Evolutionary conservation across 1,140 invertebrate species (phyloP).

Genomic region (Zaprionus nigranus): DNA sequence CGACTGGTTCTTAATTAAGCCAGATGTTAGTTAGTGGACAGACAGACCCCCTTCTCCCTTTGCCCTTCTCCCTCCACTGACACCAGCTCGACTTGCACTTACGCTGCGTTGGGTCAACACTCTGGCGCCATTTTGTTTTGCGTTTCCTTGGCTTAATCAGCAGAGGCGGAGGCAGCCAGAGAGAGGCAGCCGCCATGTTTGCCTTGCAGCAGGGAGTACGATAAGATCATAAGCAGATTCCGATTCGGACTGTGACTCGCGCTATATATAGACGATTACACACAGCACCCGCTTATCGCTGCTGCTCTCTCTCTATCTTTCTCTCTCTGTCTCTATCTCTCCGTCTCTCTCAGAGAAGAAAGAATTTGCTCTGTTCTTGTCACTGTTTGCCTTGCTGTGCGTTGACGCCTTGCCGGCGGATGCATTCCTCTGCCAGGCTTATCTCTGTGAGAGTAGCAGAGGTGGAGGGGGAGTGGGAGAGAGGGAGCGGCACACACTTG

Average conservation of each 20-base stretch:
- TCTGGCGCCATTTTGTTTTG: slow-evolving; percentile 75
- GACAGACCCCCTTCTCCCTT: neutral
- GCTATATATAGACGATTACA: slow-evolving; percentile 47
- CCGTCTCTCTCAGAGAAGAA: slow-evolving; percentile 51
- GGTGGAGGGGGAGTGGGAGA: neutral
- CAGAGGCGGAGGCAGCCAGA: neutral
- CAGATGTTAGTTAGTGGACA: slow-evolving; percentile 53
- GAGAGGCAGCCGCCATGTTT: slow-evolving; percentile 44
- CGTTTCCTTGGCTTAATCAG: slow-evolving; percentile 72
- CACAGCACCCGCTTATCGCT: slow-evolving; percentile 47
- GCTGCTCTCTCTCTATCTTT: slow-evolving; percentile 30
- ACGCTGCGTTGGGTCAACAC: slow-evolving; percentile 62
- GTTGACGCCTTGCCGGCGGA: slow-evolving; percentile 61
- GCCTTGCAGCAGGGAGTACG: slow-evolving; percentile 48
- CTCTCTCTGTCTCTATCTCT: neutral
- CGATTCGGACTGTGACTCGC: slow-evolving; percentile 58
- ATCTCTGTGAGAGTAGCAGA: slow-evolving; percentile 31
- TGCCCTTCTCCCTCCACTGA: neutral
- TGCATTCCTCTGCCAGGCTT: slow-evolving; percentile 67
- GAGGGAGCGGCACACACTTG: slow-evolving; percentile 1
- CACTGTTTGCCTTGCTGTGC: slow-evolving; percentile 62
- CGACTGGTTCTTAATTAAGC: slow-evolving; percentile 80
- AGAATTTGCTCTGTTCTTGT: slow-evolving; percentile 81
- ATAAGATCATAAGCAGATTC: slow-evolving; percentile 67
- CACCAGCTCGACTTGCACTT: slow-evolving; percentile 27